These are phyloP conservation scores for Platycnemis pennipes DNA, from an alignment of 2,888 invertebrate species.

Conservation along the genomic window DNA sequence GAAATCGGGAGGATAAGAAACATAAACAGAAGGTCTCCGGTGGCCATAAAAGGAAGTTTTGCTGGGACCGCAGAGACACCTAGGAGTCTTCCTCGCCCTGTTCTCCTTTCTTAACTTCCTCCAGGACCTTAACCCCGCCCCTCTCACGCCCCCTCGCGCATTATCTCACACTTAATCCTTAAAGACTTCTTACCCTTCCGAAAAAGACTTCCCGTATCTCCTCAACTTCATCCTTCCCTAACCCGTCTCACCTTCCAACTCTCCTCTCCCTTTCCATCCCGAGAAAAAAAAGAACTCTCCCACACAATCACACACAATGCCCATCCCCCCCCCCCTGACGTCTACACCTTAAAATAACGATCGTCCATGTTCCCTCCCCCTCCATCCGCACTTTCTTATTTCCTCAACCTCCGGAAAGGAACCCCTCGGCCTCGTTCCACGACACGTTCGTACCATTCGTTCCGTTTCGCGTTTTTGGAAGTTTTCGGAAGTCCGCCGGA, in stretches of 20 bases:
- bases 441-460: not conserved
- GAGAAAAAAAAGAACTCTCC: not conserved
- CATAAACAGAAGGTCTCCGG: slow-evolving; percentile 56
- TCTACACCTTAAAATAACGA: slow-evolving; percentile 11
- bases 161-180: slow-evolving; percentile 44
- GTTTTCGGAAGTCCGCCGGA: not conserved
- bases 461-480: not conserved
- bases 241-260: not conserved
- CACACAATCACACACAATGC: not conserved
- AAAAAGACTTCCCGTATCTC: not conserved
- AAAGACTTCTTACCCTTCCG: slow-evolving; percentile 8
- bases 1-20: slow-evolving; percentile 44
- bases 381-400: not conserved
- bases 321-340: not conserved
- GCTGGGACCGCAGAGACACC: slow-evolving; percentile 52
- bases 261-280: not conserved
- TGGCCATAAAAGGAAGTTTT: slow-evolving; percentile 58
- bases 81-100: not conserved
- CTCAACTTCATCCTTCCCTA: not conserved
- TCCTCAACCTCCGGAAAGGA: not conserved
- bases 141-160: not conserved
- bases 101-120: not conserved
- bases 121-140: not conserved
- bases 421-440: not conserved
- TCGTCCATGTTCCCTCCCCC: no score